Percentiles rank a stretch among this genome's conserved stretches.
Evolutionary conservation across 2,797 vertebrate species (phyloP).

Genomic region (Spinus olivaceus): DNA sequence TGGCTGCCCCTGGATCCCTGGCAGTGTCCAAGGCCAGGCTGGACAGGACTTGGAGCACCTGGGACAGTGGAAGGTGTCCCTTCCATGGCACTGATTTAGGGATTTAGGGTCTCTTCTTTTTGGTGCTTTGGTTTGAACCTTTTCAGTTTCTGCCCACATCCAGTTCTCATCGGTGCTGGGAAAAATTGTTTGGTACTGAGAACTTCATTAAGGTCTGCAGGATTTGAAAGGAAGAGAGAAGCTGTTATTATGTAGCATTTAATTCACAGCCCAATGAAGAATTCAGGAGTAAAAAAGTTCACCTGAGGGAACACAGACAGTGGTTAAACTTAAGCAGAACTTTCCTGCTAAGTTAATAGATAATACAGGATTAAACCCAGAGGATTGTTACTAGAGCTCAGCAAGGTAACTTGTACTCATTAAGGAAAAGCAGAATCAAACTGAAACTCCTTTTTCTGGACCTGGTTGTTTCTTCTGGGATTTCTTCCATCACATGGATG

Average conservation of each 20-base stretch:
- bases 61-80: not conserved
- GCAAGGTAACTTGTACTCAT: not conserved
- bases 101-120: not conserved
- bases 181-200: not conserved
- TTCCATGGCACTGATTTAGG: not conserved
- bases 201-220: not conserved
- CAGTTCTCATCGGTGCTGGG: too few relatives aligned
- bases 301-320: not conserved
- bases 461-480: not conserved
- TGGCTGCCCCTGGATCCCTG: not conserved
- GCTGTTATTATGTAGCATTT: not conserved
- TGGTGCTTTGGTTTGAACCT: not conserved
- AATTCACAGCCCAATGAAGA: not conserved
- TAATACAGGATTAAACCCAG: not conserved
- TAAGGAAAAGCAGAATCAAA: not conserved
- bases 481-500: not conserved
- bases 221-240: not conserved
- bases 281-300: not conserved
- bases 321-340: not conserved
- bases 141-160: not conserved
- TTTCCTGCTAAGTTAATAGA: not conserved
- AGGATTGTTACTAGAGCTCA: not conserved
- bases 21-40: accelerated
- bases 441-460: not conserved
- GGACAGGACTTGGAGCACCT: not conserved